Percentiles rank a stretch among this genome's conserved stretches.
phyloP scores from a whole-genome alignment of 2,113 vertebrate genomes.

The Xyrauchen texanus region DNA sequence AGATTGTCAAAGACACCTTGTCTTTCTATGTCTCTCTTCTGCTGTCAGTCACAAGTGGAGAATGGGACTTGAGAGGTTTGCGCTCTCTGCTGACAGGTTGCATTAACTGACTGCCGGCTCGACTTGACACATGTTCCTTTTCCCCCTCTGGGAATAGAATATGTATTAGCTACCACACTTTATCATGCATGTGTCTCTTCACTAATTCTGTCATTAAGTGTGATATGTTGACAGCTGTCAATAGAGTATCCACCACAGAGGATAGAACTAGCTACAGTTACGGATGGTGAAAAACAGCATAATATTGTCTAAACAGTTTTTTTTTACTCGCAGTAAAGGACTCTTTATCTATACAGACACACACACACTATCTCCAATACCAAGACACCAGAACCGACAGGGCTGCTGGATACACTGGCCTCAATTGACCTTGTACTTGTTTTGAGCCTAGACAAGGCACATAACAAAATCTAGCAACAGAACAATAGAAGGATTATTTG shows the following conservation, averaged over 20 bases:
- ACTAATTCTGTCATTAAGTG: slow-evolving; percentile 33
- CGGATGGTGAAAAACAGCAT: neutral
- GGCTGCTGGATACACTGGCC: neutral
- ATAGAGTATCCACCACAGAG: slow-evolving; percentile 17
- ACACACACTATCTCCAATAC: neutral
- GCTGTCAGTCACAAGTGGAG: slow-evolving; percentile 1
- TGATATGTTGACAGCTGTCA: slow-evolving; percentile 37
- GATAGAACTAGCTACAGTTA: neutral
- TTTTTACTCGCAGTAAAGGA: neutral
- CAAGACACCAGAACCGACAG: neutral
- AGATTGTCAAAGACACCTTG: neutral
- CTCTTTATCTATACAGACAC: slow-evolving; percentile 17
- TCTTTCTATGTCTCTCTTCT: neutral
- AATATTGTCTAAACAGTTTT: slow-evolving; percentile 37
- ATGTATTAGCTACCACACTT: slow-evolving; percentile 16
- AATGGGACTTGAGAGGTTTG: slow-evolving; percentile 26
- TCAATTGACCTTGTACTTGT: neutral
- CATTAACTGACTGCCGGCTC: slow-evolving; percentile 8
- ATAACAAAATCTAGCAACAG: slow-evolving; percentile 11
- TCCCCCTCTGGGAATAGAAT: slow-evolving; percentile 24
- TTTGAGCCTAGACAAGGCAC: neutral
- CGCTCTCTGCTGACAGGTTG: slow-evolving; percentile 23
- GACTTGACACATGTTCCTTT: slow-evolving; percentile 20
- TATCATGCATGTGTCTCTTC: slow-evolving; percentile 8
- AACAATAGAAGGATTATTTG: slow-evolving; percentile 34